Conservation (phyloP, 2,888 invertebrate genomes). For the Drosophila maculinotata region DNA sequence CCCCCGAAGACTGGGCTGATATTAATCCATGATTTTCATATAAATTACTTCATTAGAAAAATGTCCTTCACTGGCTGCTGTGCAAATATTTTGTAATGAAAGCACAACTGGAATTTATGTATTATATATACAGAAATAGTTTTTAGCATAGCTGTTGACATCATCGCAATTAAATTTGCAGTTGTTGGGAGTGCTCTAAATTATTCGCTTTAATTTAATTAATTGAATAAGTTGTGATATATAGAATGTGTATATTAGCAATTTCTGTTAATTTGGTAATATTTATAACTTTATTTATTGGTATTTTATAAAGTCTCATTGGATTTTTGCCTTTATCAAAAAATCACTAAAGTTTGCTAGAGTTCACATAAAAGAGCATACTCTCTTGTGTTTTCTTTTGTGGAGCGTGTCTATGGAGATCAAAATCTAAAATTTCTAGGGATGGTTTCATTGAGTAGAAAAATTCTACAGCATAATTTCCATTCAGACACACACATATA, state of each 20-base stretch:
- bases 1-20: slow-evolving; percentile 19
- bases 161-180: slow-evolving; percentile 31
- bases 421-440: slow-evolving; percentile 27
- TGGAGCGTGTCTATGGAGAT: slow-evolving; percentile 66
- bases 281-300: too few relatives aligned
- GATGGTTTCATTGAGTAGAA: slow-evolving; percentile 52
- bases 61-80: slow-evolving; percentile 28
- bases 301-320: too few relatives aligned
- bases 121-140: slow-evolving; percentile 14
- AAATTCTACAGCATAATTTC: slow-evolving; percentile 65
- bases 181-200: background rate
- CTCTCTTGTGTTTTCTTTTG: slow-evolving; percentile 28
- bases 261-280: too few relatives aligned
- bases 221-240: too few relatives aligned
- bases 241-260: too few relatives aligned
- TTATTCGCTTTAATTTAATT: background rate
- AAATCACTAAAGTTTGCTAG: background rate
- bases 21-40: slow-evolving; percentile 71
- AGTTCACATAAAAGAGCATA: slow-evolving; percentile 24
- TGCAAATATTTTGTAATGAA: slow-evolving; percentile 49
- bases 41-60: slow-evolving; percentile 70
- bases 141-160: slow-evolving; percentile 46
- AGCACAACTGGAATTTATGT: slow-evolving; percentile 44
- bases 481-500: slow-evolving; percentile 33
- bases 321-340: too few relatives aligned